These are phyloP conservation scores for Papilio aristodemus DNA, from an alignment of 1,140 invertebrate genomes.

Conservation along the genomic window DNA sequence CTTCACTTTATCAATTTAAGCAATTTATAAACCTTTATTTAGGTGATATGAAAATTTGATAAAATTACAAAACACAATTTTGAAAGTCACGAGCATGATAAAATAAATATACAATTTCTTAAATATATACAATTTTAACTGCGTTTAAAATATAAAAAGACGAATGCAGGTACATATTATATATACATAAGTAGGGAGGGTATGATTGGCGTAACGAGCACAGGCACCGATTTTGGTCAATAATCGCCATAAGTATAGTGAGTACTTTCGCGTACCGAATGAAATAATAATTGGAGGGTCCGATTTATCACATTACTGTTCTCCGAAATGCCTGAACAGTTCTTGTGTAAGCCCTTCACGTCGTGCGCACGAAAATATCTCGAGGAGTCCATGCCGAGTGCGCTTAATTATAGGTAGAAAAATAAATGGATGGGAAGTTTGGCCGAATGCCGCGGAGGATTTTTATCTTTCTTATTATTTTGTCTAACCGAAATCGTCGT, in stretches of 20 bases:
- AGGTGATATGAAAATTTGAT: neutral
- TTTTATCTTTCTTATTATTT: slow-evolving; percentile 69
- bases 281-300: slow-evolving; percentile 79
- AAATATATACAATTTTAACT: slow-evolving; percentile 15
- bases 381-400: slow-evolving; percentile 70
- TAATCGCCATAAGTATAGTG: slow-evolving; percentile 77
- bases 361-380: slow-evolving; percentile 78
- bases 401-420: slow-evolving; percentile 78
- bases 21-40: too few species aligned
- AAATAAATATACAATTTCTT: slow-evolving; percentile 10
- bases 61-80: neutral
- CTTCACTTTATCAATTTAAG: neutral
- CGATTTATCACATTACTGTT: slow-evolving; percentile 79
- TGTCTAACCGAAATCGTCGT: slow-evolving; percentile 60
- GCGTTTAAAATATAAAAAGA: slow-evolving; percentile 34
- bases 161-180: slow-evolving; percentile 34
- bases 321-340: slow-evolving; percentile 74
- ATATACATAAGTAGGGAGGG: slow-evolving; percentile 38
- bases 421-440: slow-evolving; percentile 76
- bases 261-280: slow-evolving; percentile 77
- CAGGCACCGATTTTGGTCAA: slow-evolving; percentile 76
- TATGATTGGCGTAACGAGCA: slow-evolving; percentile 77
- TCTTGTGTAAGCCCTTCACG: slow-evolving; percentile 77
- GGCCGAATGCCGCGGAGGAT: slow-evolving; percentile 49
- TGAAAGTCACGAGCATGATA: neutral